Percentiles rank a stretch among this genome's conserved stretches.
Evolutionary conservation across 2,113 vertebrate species (phyloP).

Genomic region (Thalassoma bifasciatum): DNA sequence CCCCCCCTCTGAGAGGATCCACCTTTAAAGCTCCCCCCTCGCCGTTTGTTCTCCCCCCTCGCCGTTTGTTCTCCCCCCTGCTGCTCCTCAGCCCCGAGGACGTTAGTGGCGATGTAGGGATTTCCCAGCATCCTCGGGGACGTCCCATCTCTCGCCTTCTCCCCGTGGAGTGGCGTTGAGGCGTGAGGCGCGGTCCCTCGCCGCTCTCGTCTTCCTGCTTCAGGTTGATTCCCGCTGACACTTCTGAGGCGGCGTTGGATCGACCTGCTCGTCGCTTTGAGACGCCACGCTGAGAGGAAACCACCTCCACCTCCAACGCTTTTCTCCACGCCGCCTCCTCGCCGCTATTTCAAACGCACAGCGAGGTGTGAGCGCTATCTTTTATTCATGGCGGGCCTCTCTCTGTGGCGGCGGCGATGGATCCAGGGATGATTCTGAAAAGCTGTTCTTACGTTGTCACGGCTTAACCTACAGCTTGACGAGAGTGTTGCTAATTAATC

Average conservation of each 20-base stretch:
- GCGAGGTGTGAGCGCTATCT: conserved; percentile 58
- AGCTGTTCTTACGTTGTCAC: conserved; percentile 79
- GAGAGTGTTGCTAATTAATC: conserved; percentile 73
- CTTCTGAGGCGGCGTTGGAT: too few relatives aligned
- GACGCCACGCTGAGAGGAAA: conserved; percentile 42
- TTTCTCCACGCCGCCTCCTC: conserved; percentile 15
- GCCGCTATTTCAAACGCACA: conserved; percentile 44
- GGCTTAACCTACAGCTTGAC: conserved; percentile 79
- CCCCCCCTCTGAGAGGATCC: conserved; percentile 19
- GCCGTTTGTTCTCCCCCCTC: too few relatives aligned
- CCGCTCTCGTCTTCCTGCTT: conserved; percentile 39
- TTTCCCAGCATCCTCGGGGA: conserved; percentile 65
- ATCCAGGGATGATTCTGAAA: conserved; percentile 65
- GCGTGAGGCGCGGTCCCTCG: not conserved
- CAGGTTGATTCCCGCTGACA: conserved; percentile 62
- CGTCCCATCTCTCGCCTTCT: conserved; percentile 28
- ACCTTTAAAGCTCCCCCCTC: conserved; percentile 51
- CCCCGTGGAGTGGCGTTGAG: conserved; percentile 18
- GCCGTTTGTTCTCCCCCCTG: not conserved
- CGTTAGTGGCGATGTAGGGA: conserved; percentile 42
- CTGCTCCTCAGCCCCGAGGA: conserved; percentile 35
- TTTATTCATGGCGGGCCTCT: conserved; percentile 73
- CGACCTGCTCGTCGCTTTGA: too few relatives aligned
- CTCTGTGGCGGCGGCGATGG: conserved; percentile 35
- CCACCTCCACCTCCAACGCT: conserved; percentile 22